Evolutionary conservation across 2,113 vertebrate genomes (phyloP).

Genomic region (Oreochromis niloticus): DNA sequence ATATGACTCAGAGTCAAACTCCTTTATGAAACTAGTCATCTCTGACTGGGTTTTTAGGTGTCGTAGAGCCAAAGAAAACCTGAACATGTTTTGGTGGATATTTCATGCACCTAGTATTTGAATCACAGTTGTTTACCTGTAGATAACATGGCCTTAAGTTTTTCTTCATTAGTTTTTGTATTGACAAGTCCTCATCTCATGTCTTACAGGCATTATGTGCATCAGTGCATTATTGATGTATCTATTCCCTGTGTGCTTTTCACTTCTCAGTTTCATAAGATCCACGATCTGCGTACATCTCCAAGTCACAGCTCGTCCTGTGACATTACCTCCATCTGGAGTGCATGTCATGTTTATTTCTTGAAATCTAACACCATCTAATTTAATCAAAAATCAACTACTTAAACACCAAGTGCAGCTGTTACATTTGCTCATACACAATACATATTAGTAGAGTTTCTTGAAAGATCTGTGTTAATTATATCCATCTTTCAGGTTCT

Average conservation of each 20-base stretch:
- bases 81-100: neutral
- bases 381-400: neutral
- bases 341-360: neutral
- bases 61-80: neutral
- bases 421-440: neutral
- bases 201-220: neutral
- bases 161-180: neutral
- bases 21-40: neutral
- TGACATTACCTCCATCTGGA: neutral
- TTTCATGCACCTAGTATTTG: neutral
- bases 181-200: neutral
- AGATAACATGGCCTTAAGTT: neutral
- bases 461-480: neutral
- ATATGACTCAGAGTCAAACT: neutral
- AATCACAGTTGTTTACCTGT: neutral
- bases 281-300: neutral
- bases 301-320: neutral
- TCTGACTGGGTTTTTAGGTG: neutral
- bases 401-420: neutral
- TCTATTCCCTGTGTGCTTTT: neutral
- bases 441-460: neutral
- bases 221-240: neutral
- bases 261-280: neutral
- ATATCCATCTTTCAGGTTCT: neutral
- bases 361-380: neutral